Evolutionary conservation across 1,140 invertebrate species (phyloP).

Genomic region (Trichoplusia ni): DNA sequence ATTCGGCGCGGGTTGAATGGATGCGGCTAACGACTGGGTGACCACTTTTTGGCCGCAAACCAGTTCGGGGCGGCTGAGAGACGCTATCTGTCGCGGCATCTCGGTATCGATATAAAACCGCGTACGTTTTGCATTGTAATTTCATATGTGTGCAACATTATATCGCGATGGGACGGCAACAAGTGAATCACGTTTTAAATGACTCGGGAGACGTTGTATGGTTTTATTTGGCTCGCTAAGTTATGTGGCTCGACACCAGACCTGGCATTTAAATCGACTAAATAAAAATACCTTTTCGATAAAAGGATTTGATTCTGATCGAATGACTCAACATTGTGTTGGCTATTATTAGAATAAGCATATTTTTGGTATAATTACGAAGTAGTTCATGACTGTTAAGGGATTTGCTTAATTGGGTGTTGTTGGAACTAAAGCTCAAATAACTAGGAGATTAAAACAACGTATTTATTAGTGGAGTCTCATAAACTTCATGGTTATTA

Average conservation of each 20-base stretch:
- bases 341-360: background rate
- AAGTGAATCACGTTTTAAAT: conserved; percentile 37
- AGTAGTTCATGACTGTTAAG: background rate
- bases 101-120: conserved; percentile 49
- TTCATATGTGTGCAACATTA: conserved; percentile 37
- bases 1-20: conserved; percentile 43
- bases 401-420: background rate
- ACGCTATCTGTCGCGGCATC: conserved; percentile 50
- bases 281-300: conserved; percentile 19
- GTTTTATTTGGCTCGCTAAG: conserved; percentile 29
- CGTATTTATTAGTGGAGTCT: conserved; percentile 5
- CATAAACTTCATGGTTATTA: conserved; percentile 10
- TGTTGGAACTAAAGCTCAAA: background rate
- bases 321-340: background rate
- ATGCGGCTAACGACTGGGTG: conserved; percentile 45
- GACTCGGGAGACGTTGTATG: conserved; percentile 3
- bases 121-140: conserved; percentile 42
- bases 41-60: conserved; percentile 46
- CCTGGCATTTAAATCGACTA: conserved; percentile 15
- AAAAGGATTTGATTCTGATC: background rate
- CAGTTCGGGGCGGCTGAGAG: conserved; percentile 46
- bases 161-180: conserved; percentile 25
- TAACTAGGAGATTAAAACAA: conserved; percentile 3
- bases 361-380: background rate
- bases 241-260: conserved; percentile 31